These are phyloP conservation scores for Thereva unica DNA, from an alignment of 2,888 invertebrate genomes.

Conservation along the genomic window DNA sequence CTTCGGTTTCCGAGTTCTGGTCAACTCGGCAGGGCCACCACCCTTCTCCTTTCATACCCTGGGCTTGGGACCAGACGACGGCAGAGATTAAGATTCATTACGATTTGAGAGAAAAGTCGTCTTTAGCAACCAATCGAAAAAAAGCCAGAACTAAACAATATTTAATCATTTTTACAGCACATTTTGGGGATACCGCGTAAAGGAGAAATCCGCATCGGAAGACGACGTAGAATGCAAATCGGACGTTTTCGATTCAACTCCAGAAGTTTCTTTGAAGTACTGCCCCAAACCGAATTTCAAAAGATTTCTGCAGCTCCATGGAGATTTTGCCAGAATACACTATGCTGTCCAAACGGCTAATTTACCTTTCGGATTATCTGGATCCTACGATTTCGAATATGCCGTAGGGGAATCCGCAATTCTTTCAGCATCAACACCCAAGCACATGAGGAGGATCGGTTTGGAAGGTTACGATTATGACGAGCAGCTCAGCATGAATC, in stretches of 20 bases:
- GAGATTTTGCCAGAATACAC: constrained; percentile 53
- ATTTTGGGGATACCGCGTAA: constrained; percentile 51
- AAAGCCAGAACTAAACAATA: too few species aligned
- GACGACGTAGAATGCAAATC: constrained; percentile 51
- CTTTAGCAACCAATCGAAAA: too few species aligned
- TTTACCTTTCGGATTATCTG: constrained; percentile 53
- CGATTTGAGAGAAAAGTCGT: too few species aligned
- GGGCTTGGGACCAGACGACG: too few species aligned
- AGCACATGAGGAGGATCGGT: constrained; percentile 71
- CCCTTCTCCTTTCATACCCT: too few species aligned
- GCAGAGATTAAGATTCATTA: too few species aligned
- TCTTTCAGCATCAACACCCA: constrained; percentile 67
- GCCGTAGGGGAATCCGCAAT: constrained; percentile 53
- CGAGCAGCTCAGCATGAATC: constrained; percentile 61
- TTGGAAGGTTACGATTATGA: constrained; percentile 66
- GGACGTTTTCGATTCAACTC: constrained; percentile 53
- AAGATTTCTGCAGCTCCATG: constrained; percentile 58
- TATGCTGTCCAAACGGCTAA: constrained; percentile 51
- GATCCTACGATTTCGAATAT: constrained; percentile 54
- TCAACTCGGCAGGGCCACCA: too few species aligned
- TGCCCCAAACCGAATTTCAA: constrained; percentile 54
- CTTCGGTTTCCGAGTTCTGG: too few species aligned
- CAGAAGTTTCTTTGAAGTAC: constrained; percentile 53
- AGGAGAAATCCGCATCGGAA: constrained; percentile 52
- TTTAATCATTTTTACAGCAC: not conserved